Evolutionary conservation across 1,140 invertebrate genomes (phyloP), one percentile per base, ranked within the genome.

Genomic region (Aphidius gifuensis): DNA sequence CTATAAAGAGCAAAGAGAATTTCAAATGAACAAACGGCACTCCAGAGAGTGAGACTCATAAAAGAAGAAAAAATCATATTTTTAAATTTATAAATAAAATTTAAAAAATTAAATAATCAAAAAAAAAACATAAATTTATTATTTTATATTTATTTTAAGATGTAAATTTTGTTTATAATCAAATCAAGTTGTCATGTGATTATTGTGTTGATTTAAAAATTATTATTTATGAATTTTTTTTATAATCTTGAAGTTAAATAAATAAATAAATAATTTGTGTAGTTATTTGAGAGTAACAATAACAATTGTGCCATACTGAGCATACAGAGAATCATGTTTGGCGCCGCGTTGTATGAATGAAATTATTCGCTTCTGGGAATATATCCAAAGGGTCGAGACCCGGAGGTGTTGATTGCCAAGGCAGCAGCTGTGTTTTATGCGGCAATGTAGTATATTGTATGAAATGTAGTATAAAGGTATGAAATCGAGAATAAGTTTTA

Each of bases 341-440:
- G 69, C 9, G 39, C 71, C 67, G 68, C 72, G 74, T 76, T 75
- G 71, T 72, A 79, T 73, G 77, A 79, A 78, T 76, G 75, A 77
- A 79, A 79, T 79, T 78, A 78, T 76, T 75, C 71, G 73, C 75
- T 79, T 78, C 76, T 73, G 70, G 75, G 75, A 77, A 74, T 72
- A 73, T 67, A 32, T 32, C 4, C 65, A 38, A 38, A 11, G 53
- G 53, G 53, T 55, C 53, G 66, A 70, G 66, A 68, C 65, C 58
- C 66, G 62, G 49, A 69, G 62, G 61, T 67, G 67, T 70, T 71
- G 68, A 70, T 71, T 71, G 70, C 68, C 23, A 60, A 61, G 67
- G 70, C 67, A 62, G 67, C 67, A 71, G 70, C 68, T 71, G 70
- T 71, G 70, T 69, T 71, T 71, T 71, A 71, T 68, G 67, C 67